Evolutionary conservation across 2,797 vertebrate genomes (phyloP), one percentile per base, ranked within the genome.

Genomic region (Loriculus beryllinus): DNA sequence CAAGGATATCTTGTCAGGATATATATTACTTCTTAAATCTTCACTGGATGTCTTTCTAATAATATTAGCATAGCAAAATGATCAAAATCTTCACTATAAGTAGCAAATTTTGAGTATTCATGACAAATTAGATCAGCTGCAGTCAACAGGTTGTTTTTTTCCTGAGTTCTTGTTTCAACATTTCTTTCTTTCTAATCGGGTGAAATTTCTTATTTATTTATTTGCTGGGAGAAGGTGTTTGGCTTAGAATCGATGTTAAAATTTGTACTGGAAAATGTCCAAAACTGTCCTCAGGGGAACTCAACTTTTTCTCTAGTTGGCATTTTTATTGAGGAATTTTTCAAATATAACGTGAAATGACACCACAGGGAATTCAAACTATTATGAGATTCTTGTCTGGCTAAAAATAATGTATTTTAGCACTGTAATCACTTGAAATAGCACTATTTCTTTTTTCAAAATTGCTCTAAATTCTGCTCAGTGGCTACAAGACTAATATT

Each of bases 251-350:
- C 96, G 89, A 95, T 96, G 95, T 96, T 88, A 81, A 90, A 92
- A 92, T 96, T 95, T 85, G 63, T 89, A 83, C 94, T 98, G 98
- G 97, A 97, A 78, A 57, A 60, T 67, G 74, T 97, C 98, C 97
- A 98, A 93, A 80, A 77, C 88, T 72, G 64, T 94, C 95, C 96
- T 97, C 92, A 18, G 57, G 93, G 96, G 96, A 97, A 85, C 69
- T 88, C 59, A 49, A 56, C 95, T 97, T 80, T 62, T 90, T 97
- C 92, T 97, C 91, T 96, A 67, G 97, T 97, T 98, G 97, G 97
- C 97, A 97, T 97, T 97, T 98, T 98, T 98, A 98, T 97, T 97
- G 97, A 97, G 97, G 96, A 97, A 97, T 98, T 98, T 97, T 97
- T 98, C 95, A 98, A 97, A 98, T 97, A 97, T 95, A 97, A 97